A percentile compares a stretch with the other conserved stretches of the same genome.
These are phyloP conservation scores for Drosophila differens DNA, from an alignment of 2,888 invertebrate genomes.

Conservation along the genomic window DNA sequence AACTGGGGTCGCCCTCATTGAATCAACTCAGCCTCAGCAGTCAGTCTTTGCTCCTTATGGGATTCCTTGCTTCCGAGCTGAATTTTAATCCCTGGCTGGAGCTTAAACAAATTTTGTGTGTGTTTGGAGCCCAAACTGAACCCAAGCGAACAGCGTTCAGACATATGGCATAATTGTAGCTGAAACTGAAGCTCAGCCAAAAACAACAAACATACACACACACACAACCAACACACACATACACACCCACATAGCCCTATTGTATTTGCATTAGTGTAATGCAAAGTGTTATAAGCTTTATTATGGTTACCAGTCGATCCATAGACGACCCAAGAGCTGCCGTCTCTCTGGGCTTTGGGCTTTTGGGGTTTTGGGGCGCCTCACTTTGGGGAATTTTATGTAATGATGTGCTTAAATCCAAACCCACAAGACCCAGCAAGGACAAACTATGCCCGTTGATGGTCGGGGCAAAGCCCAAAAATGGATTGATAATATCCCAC, in stretches of 20 bases:
- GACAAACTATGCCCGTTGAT: conserved; percentile 19
- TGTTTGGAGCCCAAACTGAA: conserved; percentile 41
- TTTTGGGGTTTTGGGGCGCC: conserved; percentile 15
- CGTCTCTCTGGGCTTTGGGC: conserved; percentile 17
- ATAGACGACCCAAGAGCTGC: conserved; percentile 39
- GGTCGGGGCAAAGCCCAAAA: conserved; percentile 68
- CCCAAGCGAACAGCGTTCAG: conserved; percentile 58
- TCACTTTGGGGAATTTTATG: conserved; percentile 74
- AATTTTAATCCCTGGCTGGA: conserved; percentile 74
- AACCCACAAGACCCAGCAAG: conserved; percentile 6
- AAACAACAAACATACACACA: conserved; percentile 23
- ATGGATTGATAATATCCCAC: conserved; percentile 82
- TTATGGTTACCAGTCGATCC: conserved; percentile 68
- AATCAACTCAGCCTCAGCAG: conserved; percentile 5
- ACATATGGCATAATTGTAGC: conserved; percentile 79
- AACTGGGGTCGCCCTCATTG: conserved; percentile 9
- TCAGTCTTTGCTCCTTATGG: conserved; percentile 25
- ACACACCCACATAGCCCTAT: conserved; percentile 49
- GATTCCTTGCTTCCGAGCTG: conserved; percentile 32
- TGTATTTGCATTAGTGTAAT: conserved; percentile 82
- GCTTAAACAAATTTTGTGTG: conserved; percentile 78
- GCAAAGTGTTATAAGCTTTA: conserved; percentile 82
- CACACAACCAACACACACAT: conserved; percentile 7
- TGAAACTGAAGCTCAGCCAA: conserved; percentile 36
- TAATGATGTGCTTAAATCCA: conserved; percentile 80